phyloP scores from a whole-genome alignment of 2,113 vertebrate species.

The Corydoras maculifer region DNA sequence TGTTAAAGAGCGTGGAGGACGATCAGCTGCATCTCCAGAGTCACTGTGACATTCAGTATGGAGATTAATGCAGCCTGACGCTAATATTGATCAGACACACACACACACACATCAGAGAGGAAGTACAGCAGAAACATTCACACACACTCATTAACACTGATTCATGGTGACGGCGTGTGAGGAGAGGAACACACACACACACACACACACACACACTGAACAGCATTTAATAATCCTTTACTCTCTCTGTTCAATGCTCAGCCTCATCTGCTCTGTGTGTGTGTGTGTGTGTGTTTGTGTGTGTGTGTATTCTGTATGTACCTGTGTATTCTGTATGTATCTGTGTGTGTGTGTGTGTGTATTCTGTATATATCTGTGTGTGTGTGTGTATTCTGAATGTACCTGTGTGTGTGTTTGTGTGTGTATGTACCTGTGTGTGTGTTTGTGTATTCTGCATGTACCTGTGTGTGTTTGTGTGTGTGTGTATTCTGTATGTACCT shows the following conservation, averaged over 20 bases:
- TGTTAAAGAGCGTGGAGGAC: slow-evolving; percentile 31
- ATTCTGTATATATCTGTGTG: too few species aligned
- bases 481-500: too few species aligned
- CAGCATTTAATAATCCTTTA: not conserved
- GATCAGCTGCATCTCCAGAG: slow-evolving; percentile 41
- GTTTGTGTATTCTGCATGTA: too few species aligned
- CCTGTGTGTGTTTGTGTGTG: too few species aligned
- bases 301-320: too few species aligned
- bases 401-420: too few species aligned
- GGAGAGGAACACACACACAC: not conserved
- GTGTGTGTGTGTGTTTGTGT: not conserved
- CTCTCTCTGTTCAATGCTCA: not conserved
- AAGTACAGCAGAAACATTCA: slow-evolving; percentile 1
- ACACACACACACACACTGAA: too few species aligned
- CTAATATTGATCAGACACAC: slow-evolving; percentile 42
- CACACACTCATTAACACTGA: slow-evolving; percentile 15
- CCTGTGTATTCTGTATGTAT: too few species aligned
- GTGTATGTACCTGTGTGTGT: not conserved
- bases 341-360: too few species aligned
- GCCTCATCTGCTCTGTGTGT: not conserved
- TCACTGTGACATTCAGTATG: slow-evolving; percentile 45
- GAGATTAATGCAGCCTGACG: slow-evolving; percentile 45
- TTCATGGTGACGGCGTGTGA: slow-evolving; percentile 21
- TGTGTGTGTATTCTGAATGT: too few species aligned
- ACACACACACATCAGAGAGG: slow-evolving; percentile 3